These are phyloP conservation scores for Eciton burchellii DNA, from an alignment of 1,140 invertebrate species.

Conservation along the genomic window DNA sequence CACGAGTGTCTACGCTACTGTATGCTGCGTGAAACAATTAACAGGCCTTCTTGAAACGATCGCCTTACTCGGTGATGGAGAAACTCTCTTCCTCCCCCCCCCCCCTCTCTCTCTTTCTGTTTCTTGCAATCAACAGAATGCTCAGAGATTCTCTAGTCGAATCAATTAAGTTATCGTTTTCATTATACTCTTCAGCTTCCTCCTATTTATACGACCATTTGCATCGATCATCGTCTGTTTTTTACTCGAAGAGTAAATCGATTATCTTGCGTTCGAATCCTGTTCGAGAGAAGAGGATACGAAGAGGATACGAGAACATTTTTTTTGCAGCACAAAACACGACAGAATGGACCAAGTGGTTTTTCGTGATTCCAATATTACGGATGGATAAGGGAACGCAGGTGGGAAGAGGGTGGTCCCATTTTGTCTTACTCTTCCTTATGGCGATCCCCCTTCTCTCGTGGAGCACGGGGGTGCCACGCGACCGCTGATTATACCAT, in stretches of 20 bases:
- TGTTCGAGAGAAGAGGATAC: too few species aligned
- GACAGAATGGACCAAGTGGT: slow-evolving; percentile 73
- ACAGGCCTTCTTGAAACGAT: neutral
- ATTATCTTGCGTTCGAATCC: neutral
- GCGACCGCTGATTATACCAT: slow-evolving; percentile 86
- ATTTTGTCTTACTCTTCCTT: slow-evolving; percentile 55
- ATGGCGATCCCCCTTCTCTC: slow-evolving; percentile 39
- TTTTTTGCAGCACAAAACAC: neutral
- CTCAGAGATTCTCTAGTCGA: too few species aligned
- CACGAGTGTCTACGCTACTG: neutral
- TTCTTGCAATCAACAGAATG: neutral
- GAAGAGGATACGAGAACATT: neutral
- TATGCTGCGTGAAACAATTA: slow-evolving; percentile 25
- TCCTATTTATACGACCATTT: neutral
- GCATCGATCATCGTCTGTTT: neutral
- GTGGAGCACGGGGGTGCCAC: slow-evolving; percentile 77
- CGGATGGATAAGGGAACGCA: slow-evolving; percentile 48
- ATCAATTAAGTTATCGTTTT: neutral
- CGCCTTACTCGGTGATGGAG: neutral
- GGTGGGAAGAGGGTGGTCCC: slow-evolving; percentile 18
- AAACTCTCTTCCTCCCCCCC: too few species aligned
- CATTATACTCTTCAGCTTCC: neutral
- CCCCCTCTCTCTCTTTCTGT: too few species aligned
- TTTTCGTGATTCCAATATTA: slow-evolving; percentile 79
- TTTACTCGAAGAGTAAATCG: neutral